These are phyloP conservation scores for Hyperoplus immaculatus DNA, from an alignment of 2,797 vertebrate species.

Conservation along the genomic window DNA sequence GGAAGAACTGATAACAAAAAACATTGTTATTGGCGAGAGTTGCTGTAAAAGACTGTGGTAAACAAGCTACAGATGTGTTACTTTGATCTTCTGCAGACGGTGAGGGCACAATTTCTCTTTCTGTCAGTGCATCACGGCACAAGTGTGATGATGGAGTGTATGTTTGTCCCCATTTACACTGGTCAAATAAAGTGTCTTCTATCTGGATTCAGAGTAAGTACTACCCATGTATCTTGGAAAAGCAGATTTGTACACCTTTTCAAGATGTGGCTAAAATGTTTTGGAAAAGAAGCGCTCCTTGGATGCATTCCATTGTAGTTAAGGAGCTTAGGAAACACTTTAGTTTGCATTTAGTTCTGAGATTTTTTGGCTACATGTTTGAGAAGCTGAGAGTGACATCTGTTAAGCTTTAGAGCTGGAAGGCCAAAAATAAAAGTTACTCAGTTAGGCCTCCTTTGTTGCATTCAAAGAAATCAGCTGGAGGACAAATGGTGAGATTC, in stretches of 20 bases:
- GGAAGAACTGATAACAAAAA: constrained; percentile 45
- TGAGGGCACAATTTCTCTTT: background rate
- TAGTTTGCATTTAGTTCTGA: constrained; percentile 20
- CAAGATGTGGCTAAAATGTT: too few species aligned
- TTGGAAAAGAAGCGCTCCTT: too few species aligned
- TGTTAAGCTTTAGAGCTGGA: constrained; percentile 81
- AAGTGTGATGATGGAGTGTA: too few species aligned
- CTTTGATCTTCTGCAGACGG: constrained; percentile 18
- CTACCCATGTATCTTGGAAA: background rate
- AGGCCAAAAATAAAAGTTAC: constrained; percentile 82
- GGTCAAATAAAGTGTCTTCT: too few species aligned
- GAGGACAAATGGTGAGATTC: constrained; percentile 83
- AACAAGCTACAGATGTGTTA: constrained; percentile 24
- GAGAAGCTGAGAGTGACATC: constrained; percentile 80
- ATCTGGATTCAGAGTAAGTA: background rate
- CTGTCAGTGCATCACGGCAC: too few species aligned
- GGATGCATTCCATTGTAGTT: background rate
- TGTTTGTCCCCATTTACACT: too few species aligned
- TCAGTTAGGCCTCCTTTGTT: constrained; percentile 67
- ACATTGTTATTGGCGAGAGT: background rate
- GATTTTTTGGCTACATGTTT: constrained; percentile 19
- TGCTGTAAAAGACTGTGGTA: background rate
- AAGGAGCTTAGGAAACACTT: constrained; percentile 10
- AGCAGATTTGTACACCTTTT: background rate
- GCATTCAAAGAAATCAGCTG: constrained; percentile 83